These are phyloP conservation scores for Garrulus glandarius DNA, from an alignment of 2,797 vertebrate genomes.

Conservation along the genomic window DNA sequence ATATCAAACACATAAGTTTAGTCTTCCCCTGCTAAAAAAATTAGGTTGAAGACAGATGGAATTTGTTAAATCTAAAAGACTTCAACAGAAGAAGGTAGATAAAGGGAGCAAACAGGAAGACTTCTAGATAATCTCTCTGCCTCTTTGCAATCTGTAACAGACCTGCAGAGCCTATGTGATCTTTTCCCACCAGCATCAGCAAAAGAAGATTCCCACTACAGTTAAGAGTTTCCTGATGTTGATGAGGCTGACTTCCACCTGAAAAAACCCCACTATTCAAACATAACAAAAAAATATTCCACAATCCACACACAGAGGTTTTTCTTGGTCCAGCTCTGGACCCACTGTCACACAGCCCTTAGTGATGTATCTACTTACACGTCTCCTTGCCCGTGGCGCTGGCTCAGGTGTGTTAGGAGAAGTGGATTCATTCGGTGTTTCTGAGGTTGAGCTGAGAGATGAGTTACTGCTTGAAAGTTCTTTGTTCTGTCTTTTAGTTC, in stretches of 20 bases:
- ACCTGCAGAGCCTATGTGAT: neutral
- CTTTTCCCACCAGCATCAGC: neutral
- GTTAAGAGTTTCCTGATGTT: neutral
- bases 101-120: neutral
- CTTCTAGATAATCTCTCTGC: neutral
- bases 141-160: neutral
- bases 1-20: neutral
- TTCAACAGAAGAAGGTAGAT: neutral
- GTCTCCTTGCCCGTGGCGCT: slow-evolving; percentile 84
- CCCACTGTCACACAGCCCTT: accelerated
- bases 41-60: neutral
- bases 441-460: slow-evolving; percentile 94
- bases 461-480: slow-evolving; percentile 99
- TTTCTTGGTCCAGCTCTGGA: neutral
- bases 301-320: neutral
- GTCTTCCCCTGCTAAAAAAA: neutral
- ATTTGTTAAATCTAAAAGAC: neutral
- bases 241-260: neutral
- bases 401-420: slow-evolving; percentile 83
- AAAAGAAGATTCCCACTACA: neutral
- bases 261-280: neutral
- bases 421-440: slow-evolving; percentile 88
- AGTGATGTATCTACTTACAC: slow-evolving; percentile 78
- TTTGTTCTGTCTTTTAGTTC: slow-evolving; percentile 85
- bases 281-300: neutral